Conservation (phyloP, 2,888 invertebrate genomes). For the Nematopogon swammerdamellus region DNA sequence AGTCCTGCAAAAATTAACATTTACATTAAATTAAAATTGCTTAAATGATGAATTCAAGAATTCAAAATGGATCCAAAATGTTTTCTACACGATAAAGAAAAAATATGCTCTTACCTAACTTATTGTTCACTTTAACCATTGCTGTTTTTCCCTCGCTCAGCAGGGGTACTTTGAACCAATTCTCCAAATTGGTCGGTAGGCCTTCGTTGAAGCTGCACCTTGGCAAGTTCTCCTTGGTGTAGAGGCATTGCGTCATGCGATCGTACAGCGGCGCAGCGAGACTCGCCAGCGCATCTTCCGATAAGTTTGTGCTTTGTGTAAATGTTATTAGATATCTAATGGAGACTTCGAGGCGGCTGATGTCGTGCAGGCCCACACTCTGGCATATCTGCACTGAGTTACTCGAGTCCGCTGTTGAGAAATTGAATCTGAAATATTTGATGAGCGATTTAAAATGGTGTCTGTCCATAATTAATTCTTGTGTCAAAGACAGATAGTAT, state of each 20-base stretch:
- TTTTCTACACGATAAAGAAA: not conserved
- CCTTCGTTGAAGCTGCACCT: slow-evolving; percentile 65
- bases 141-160: slow-evolving; percentile 72
- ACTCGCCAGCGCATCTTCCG: slow-evolving; percentile 31
- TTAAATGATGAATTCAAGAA: too few species aligned
- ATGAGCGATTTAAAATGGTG: too few species aligned
- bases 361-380: slow-evolving; percentile 71
- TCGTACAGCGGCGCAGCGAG: slow-evolving; percentile 73
- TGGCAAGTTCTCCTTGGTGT: slow-evolving; percentile 63
- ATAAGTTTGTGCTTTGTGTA: slow-evolving; percentile 26
- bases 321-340: slow-evolving; percentile 69
- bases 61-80: not conserved
- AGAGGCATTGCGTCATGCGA: slow-evolving; percentile 91
- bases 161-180: slow-evolving; percentile 85
- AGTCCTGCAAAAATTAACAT: slow-evolving; percentile 57
- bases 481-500: slow-evolving; percentile 1
- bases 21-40: too few species aligned
- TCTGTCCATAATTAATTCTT: slow-evolving; percentile 6
- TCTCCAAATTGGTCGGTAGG: slow-evolving; percentile 59
- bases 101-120: slow-evolving; percentile 68
- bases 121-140: slow-evolving; percentile 74
- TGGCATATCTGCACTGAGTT: slow-evolving; percentile 94
- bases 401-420: slow-evolving; percentile 93
- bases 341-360: slow-evolving; percentile 80
- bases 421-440: slow-evolving; percentile 69